A percentile compares a stretch with the other conserved stretches of the same genome.
Conservation (phyloP, 2,888 invertebrate genomes). For the Trilocha varians region DNA sequence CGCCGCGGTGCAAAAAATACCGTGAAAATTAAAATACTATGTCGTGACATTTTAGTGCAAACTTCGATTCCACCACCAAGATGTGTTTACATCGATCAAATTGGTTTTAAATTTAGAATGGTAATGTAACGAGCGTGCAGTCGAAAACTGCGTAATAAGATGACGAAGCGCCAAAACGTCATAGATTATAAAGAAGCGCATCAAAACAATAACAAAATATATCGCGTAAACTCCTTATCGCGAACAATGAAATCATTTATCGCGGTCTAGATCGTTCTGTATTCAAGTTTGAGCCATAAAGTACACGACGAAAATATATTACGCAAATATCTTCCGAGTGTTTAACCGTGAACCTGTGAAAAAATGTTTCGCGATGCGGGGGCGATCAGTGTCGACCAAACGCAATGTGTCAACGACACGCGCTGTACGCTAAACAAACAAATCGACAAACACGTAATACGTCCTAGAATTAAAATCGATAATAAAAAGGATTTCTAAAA, state of each 20-base stretch:
- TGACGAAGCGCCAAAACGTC: background rate
- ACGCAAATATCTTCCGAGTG: conserved; percentile 9
- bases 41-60: no score
- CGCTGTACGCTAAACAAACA: background rate
- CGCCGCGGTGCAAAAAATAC: no score
- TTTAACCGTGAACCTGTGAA: conserved; percentile 39
- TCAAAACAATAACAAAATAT: background rate
- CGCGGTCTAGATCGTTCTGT: conserved; percentile 14
- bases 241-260: conserved; percentile 10
- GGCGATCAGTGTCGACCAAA: conserved; percentile 12
- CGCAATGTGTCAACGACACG: conserved; percentile 8
- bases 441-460: background rate
- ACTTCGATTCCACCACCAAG: no score
- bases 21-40: no score
- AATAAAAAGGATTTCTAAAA: no score
- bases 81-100: no score
- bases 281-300: conserved; percentile 11
- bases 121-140: no score
- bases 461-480: background rate
- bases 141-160: background rate
- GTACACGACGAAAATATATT: background rate
- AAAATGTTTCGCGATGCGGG: conserved; percentile 19
- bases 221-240: conserved; percentile 7
- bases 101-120: no score
- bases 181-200: background rate